Evolutionary conservation across 1,140 invertebrate genomes (phyloP).

Genomic region (Lordiphosa mommai): DNA sequence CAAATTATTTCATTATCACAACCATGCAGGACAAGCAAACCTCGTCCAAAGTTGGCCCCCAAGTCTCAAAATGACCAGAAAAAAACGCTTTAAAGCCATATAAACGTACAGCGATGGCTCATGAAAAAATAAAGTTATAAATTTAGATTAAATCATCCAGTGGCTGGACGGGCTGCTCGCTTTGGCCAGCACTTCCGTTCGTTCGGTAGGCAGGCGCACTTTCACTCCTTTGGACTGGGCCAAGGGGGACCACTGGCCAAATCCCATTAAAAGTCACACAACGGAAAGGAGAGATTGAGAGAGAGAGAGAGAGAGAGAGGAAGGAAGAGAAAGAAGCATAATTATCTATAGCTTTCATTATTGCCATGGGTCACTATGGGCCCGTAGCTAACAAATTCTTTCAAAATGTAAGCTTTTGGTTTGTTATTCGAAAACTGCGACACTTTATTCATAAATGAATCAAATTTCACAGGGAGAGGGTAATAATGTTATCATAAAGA

Average conservation of each 20-base stretch:
- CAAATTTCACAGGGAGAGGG: no score
- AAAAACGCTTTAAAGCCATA: conserved; percentile 39
- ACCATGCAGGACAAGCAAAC: conserved; percentile 41
- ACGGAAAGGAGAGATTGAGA: not conserved
- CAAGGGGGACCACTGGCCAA: conserved; percentile 24
- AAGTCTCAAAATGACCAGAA: conserved; percentile 7
- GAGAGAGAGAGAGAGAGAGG: not conserved
- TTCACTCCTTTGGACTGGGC: not conserved
- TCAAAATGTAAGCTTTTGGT: no score
- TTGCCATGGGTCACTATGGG: conserved; percentile 24
- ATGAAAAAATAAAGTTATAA: conserved; percentile 71
- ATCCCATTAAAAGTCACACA: conserved; percentile 64
- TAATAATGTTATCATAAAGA: no score
- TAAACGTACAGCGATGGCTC: conserved; percentile 35
- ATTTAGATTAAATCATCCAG: conserved; percentile 70
- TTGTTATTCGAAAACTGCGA: no score
- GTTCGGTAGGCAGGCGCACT: conserved; percentile 10
- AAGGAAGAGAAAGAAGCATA: conserved; percentile 25
- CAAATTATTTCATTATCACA: conserved; percentile 76
- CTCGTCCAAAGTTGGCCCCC: not conserved
- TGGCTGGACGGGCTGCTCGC: not conserved
- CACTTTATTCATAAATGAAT: no score
- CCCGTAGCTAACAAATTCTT: not conserved
- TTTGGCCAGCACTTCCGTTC: conserved; percentile 16
- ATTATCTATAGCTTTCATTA: conserved; percentile 76